Conservation (phyloP, 2,797 vertebrate genomes). For the Xenops minutus region DNA sequence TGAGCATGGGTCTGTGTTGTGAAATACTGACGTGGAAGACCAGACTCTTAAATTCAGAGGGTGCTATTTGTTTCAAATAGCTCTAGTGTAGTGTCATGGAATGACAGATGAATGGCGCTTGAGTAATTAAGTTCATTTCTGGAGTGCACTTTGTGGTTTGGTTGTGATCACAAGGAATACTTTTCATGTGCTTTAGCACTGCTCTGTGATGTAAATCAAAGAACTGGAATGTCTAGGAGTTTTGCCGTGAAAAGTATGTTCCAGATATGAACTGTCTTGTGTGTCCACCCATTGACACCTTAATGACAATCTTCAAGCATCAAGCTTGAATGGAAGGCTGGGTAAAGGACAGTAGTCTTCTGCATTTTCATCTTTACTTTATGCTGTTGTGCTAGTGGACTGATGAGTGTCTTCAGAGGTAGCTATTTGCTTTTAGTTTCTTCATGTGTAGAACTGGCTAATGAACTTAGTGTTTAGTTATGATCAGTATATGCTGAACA, state of each 20-base stretch:
- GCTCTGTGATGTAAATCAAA: not conserved
- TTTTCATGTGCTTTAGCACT: not conserved
- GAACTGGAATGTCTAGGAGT: not conserved
- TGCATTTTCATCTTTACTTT: not conserved
- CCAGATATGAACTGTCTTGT: not conserved
- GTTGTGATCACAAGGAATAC: not conserved
- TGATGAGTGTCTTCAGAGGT: not conserved
- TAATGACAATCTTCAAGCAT: not conserved
- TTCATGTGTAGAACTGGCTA: not conserved
- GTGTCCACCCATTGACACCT: fast-evolving
- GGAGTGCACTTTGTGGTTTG: not conserved
- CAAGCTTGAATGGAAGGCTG: not conserved
- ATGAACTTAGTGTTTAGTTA: not conserved
- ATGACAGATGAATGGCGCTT: not conserved
- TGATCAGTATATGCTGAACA: not conserved
- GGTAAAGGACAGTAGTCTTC: not conserved
- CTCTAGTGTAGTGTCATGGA: not conserved
- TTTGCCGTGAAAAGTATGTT: not conserved
- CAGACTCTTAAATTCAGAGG: not conserved
- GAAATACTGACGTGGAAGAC: not conserved
- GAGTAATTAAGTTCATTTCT: not conserved
- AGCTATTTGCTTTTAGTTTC: not conserved
- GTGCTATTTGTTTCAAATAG: not conserved
- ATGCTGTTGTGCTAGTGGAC: not conserved
- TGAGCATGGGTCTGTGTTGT: not conserved